phyloP scores from a whole-genome alignment of 2,888 invertebrate species.

The Idaea dimidiata region DNA sequence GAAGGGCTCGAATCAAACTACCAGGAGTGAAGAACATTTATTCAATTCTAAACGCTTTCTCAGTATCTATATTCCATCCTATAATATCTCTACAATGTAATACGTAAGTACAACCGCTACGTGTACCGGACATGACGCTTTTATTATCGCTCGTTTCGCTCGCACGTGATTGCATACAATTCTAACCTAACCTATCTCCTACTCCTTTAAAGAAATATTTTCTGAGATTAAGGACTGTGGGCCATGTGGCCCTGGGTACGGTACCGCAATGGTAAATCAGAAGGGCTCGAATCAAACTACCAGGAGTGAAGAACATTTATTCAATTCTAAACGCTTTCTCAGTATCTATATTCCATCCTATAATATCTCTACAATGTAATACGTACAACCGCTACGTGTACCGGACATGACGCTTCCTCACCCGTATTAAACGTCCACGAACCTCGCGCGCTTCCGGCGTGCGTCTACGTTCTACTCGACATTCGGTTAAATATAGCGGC shows the following conservation, averaged over 20 bases:
- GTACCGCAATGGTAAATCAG: too few species aligned
- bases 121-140: constrained; percentile 42
- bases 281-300: too few species aligned
- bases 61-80: not conserved
- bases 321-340: not conserved
- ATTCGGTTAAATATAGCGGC: constrained; percentile 5
- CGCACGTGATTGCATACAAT: too few species aligned
- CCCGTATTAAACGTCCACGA: constrained; percentile 45
- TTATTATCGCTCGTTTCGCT: too few species aligned
- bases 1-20: too few species aligned
- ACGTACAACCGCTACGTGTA: constrained; percentile 9
- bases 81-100: not conserved
- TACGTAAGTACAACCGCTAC: not conserved
- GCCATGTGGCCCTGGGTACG: too few species aligned
- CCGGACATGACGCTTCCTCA: constrained; percentile 47
- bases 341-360: not conserved
- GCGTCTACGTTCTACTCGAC: constrained; percentile 6
- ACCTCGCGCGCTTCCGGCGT: constrained; percentile 43
- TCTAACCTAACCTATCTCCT: too few species aligned
- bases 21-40: too few species aligned
- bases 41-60: too few species aligned
- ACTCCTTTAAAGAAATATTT: too few species aligned
- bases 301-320: too few species aligned
- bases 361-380: not conserved
- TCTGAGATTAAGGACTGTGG: too few species aligned